Evolutionary conservation across 2,113 vertebrate genomes (phyloP).

Genomic region (Pardalotus punctatus): DNA sequence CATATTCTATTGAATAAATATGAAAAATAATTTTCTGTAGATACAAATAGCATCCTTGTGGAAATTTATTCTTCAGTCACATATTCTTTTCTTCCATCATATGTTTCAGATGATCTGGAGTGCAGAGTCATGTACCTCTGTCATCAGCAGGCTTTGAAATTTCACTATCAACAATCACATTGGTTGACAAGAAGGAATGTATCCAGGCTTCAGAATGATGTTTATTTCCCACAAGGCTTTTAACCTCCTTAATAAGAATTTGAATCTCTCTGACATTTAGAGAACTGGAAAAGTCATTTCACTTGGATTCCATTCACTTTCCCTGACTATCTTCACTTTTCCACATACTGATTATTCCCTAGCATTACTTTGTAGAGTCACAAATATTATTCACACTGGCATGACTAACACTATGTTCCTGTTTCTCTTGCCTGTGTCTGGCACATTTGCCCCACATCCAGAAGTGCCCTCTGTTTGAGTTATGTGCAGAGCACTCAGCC

Average conservation of each 20-base stretch:
- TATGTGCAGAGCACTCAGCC: accelerated
- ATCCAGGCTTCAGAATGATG: background rate
- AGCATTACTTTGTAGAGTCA: background rate
- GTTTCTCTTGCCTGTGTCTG: background rate
- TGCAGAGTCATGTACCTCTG: background rate
- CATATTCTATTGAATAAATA: background rate
- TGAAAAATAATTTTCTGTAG: background rate
- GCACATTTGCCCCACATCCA: background rate
- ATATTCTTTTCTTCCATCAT: background rate
- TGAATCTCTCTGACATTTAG: background rate
- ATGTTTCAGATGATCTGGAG: background rate
- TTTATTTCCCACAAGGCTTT: background rate
- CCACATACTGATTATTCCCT: background rate
- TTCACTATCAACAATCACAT: background rate
- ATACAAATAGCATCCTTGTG: background rate
- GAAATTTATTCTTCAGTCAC: background rate
- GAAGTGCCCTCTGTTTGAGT: background rate
- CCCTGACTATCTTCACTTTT: background rate
- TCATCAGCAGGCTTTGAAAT: background rate
- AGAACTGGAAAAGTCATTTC: background rate
- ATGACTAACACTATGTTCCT: background rate
- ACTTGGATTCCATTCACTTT: background rate
- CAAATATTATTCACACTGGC: background rate
- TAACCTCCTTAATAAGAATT: background rate
- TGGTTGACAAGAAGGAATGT: background rate